Conservation (phyloP, 2,113 vertebrate species). For the Pungitius pungitius region DNA sequence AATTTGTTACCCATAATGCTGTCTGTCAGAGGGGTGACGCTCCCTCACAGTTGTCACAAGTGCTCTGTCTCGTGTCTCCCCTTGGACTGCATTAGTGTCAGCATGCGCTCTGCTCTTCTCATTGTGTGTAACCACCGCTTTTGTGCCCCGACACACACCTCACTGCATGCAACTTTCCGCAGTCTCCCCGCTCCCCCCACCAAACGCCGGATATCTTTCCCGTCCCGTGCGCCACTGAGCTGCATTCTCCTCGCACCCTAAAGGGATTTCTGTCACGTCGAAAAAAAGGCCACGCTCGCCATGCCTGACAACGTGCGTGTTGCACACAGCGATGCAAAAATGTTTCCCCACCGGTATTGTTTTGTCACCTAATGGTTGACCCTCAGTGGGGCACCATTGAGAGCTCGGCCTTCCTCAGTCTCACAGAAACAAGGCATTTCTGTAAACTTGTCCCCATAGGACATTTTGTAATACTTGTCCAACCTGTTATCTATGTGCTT, state of each 20-base stretch:
- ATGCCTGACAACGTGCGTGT: constrained; percentile 82
- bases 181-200: constrained; percentile 56
- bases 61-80: constrained; percentile 76
- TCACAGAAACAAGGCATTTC: constrained; percentile 63
- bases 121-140: constrained; percentile 80
- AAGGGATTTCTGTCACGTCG: constrained; percentile 78
- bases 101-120: constrained; percentile 66
- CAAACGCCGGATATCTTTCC: constrained; percentile 66
- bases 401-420: constrained; percentile 56
- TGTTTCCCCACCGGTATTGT: constrained; percentile 76
- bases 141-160: constrained; percentile 78
- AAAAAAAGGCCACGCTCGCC: constrained; percentile 75
- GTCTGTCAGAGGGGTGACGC: constrained; percentile 68
- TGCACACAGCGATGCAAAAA: constrained; percentile 72
- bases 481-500: constrained; percentile 72
- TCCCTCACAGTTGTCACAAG: constrained; percentile 79
- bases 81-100: constrained; percentile 79
- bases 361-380: constrained; percentile 78
- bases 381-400: constrained; percentile 71
- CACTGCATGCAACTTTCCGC: constrained; percentile 79
- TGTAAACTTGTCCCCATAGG: constrained; percentile 65
- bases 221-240: constrained; percentile 71
- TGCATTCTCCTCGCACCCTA: constrained; percentile 73
- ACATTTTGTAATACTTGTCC: constrained; percentile 73
- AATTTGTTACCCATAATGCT: constrained; percentile 62